Evolutionary conservation across 2,888 invertebrate genomes (phyloP), one percentile per base, ranked within the genome.

Genomic region (Lydus trimaculatus): DNA sequence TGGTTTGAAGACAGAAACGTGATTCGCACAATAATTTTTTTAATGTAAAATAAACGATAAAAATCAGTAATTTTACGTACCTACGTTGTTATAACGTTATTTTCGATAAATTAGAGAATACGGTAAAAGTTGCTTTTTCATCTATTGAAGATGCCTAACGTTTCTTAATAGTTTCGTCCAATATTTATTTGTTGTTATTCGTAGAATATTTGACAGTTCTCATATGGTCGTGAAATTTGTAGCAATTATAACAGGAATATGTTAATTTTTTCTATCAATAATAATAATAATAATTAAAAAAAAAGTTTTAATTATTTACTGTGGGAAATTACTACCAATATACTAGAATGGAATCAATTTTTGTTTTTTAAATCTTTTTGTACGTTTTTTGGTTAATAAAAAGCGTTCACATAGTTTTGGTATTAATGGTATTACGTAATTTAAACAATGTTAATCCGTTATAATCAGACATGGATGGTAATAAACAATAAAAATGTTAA

Each of bases 221-320:
- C 75, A 76, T 69, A 64, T 70, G 67, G 69, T 72, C 66, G 75
- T 74, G 74, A 76, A 73, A 73, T 70, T 73, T 70, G 73, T 71
- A 61, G 72, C 73, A 71, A 75, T 72, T 70, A 74, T 75, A 63
- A 69, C 76, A 76, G 72, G 65, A 65, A 64, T 58, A 60, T 36
- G 72, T 61, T 72, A 72, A 72, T 60, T 31, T 63, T 28, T 58
- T 61, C 65, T 65, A 65, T 61, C 67, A 70, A 70, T 65, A 70
- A 31, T 56, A 25, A 25, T 56, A 56, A 56, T 17, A 28, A 61
- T 67, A 60, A 52, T 64, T 15, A 60, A 15, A 31, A 31, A 56
- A 31, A 61, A 63, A 33, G 52, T 56, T 63, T 61, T 61, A 25
- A 17, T 61, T 66, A 63, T 43, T 59, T 31, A 25, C 43, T 48